Base-by-base conservation (phyloP, 2,113 vertebrate genomes). In the Ellobius talpinus region DNA sequence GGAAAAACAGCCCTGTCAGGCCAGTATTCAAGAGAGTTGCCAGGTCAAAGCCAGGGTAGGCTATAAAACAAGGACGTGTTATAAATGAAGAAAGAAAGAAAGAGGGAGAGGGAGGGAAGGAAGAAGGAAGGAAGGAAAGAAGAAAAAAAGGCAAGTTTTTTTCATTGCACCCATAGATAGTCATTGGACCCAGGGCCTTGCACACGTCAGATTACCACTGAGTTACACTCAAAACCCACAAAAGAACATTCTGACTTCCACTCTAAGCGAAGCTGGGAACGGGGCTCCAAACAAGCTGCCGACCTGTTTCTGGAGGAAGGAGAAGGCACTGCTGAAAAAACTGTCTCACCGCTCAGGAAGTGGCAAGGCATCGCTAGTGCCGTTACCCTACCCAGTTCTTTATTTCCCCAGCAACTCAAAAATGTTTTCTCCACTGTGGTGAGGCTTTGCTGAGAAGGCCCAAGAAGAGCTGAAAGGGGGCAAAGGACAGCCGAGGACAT, bases 391-490 rank as follows among this genome's bases (percentile, higher is more conserved):
- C 21, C 42, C 7, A 87, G 65, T 76, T 96, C 29, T 95, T 95
- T 50, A 72, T 61, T 81, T 95, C 61, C 16, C 16, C 17, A 24
- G 76, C 68, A 93, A 45, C 36, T 96, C 87, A 84, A 17, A n/a
- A 72, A 42, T 84, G 26, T 61, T 77, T 85, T 90, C 63, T 65
- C 50, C 72, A 92, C 78, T 47, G 47, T 91, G 85, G 24, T 31
- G 84, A 55, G 77, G 78, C 91, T 95, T 93, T 61, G 52, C 29
- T 84, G 61, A 79, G 26, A 93, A 90, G 79, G 74, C 39, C 1
- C 39, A 89, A 12, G 10, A 47, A 39, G 7, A 92, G 10, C 19
- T 91, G 17, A 47, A 94, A 58, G 36, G 52, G 76, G 29, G 21
- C 19, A 58, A 7, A 0, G 2, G 72, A n/a, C 23, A 70, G 26